These are phyloP conservation scores for Chymomyza costata DNA, from an alignment of 1,140 invertebrate species.

Conservation along the genomic window DNA sequence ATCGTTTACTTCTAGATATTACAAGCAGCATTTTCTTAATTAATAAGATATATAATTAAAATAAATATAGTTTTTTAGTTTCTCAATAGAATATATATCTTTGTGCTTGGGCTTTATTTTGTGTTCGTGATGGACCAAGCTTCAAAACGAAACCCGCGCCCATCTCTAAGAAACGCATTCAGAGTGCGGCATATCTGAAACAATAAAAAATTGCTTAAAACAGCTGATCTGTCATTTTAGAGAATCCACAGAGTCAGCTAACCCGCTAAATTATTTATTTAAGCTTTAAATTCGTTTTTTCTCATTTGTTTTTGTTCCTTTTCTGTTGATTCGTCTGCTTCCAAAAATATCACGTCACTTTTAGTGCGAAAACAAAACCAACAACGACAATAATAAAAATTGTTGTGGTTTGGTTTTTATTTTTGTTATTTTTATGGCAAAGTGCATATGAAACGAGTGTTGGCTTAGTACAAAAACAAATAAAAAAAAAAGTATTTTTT, in stretches of 20 bases:
- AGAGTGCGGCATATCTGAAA: too few species aligned
- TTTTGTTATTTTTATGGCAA: slow-evolving; percentile 28
- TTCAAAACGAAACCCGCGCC: background rate
- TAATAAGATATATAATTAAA: too few species aligned
- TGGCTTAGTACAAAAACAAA: slow-evolving; percentile 23
- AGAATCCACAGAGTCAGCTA: background rate
- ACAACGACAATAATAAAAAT: slow-evolving; percentile 19
- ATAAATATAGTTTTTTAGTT: too few species aligned
- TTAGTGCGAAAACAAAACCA: slow-evolving; percentile 38
- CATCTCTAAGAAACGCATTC: slow-evolving; percentile 3
- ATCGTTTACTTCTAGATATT: too few species aligned
- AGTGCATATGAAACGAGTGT: slow-evolving; percentile 26
- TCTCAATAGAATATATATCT: too few species aligned
- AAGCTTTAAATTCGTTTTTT: slow-evolving; percentile 34
- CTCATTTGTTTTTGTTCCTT: slow-evolving; percentile 10
- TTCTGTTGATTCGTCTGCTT: slow-evolving; percentile 2
- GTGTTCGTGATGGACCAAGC: too few species aligned
- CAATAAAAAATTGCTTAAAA: slow-evolving; percentile 14
- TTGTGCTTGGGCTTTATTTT: too few species aligned
- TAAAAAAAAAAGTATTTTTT: too few species aligned
- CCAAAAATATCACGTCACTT: slow-evolving; percentile 30
- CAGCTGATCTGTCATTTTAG: slow-evolving; percentile 52
- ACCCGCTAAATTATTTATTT: slow-evolving; percentile 31
- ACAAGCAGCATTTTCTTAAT: too few species aligned
- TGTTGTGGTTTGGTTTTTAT: too few species aligned